Conservation (phyloP, 1,140 invertebrate species). For the Uloborus diversus region DNA sequence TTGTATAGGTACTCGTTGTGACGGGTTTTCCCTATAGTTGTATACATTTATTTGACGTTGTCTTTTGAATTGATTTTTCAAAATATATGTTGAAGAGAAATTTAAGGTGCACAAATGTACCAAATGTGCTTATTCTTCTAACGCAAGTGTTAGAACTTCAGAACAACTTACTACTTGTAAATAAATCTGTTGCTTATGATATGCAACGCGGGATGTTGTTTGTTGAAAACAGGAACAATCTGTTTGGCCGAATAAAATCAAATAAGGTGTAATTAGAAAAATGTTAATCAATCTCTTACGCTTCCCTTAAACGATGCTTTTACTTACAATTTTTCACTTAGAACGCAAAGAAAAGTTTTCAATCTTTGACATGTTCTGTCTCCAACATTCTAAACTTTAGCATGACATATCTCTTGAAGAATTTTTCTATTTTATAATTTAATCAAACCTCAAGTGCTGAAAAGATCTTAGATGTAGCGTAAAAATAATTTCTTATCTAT, state of each 20-base stretch:
- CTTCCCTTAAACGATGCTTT: constrained; percentile 2
- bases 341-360: neutral
- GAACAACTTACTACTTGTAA: too few relatives aligned
- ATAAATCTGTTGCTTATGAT: neutral
- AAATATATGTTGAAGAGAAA: too few relatives aligned
- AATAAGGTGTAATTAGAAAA: neutral
- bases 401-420: constrained; percentile 32
- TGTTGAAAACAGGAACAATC: neutral
- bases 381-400: neutral
- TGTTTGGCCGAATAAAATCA: neutral
- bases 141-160: too few relatives aligned
- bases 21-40: too few relatives aligned
- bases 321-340: constrained; percentile 18
- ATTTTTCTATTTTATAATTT: constrained; percentile 7
- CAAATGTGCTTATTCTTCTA: too few relatives aligned
- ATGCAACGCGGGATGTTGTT: neutral
- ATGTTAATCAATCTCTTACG: neutral
- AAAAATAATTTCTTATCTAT: neutral
- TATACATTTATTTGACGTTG: too few relatives aligned
- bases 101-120: too few relatives aligned
- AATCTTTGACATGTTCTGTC: neutral
- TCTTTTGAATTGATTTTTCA: too few relatives aligned
- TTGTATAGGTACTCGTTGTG: too few relatives aligned
- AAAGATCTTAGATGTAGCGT: constrained; percentile 11
- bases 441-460: constrained; percentile 36